Percentiles rank a stretch among this genome's conserved stretches.
These are phyloP conservation scores for Euleptes europaea DNA, from an alignment of 2,113 vertebrate genomes.

Conservation along the genomic window DNA sequence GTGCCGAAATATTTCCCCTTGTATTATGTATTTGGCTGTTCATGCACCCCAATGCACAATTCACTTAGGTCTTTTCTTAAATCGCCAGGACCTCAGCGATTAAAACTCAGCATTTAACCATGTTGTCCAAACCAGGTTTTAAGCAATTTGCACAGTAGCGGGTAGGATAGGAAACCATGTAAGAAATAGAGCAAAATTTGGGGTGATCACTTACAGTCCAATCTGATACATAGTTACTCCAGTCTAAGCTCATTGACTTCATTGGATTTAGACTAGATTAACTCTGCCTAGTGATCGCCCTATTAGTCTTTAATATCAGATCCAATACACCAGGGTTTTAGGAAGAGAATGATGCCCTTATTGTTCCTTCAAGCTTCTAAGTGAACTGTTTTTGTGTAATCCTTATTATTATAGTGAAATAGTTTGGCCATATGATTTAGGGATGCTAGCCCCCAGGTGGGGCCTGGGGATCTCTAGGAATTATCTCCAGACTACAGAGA, in stretches of 20 bases:
- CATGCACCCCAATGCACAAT: not conserved
- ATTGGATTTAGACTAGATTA: no score
- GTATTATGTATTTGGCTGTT: not conserved
- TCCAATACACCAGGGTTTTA: not conserved
- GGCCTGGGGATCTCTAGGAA: no score
- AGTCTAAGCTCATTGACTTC: no score
- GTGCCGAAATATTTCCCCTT: not conserved
- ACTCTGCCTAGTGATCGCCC: no score
- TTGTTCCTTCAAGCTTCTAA: not conserved
- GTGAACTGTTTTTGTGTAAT: not conserved
- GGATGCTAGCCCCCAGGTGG: no score
- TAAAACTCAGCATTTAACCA: not conserved
- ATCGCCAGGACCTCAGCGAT: not conserved
- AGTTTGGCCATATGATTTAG: not conserved
- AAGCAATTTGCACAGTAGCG: not conserved
- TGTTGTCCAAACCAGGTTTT: not conserved
- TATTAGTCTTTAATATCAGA: no score
- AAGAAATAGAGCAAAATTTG: not conserved
- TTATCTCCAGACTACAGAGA: no score
- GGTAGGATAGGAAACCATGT: not conserved
- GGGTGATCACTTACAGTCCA: not conserved
- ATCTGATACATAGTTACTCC: no score
- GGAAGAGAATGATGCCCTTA: not conserved
- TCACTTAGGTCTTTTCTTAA: not conserved
- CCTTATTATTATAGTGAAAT: not conserved